Percentiles rank a stretch among this genome's conserved stretches.
Evolutionary conservation across 2,797 vertebrate genomes (phyloP).

Genomic region (Oreochromis mossambicus): DNA sequence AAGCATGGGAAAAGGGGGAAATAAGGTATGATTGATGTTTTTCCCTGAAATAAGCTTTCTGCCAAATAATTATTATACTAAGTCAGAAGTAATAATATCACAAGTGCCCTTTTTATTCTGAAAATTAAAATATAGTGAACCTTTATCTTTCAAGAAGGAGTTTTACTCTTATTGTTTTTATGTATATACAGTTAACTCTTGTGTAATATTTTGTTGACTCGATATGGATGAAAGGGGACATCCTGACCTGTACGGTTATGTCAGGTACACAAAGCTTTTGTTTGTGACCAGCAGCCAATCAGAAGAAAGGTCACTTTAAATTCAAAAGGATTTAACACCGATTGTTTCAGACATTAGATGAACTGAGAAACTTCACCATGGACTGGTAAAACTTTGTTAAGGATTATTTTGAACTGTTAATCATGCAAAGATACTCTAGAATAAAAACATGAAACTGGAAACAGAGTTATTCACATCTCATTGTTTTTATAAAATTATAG

Average conservation of each 20-base stretch:
- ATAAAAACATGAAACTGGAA: background rate
- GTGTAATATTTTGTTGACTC: background rate
- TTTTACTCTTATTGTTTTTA: no score
- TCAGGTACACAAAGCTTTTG: background rate
- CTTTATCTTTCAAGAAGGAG: background rate
- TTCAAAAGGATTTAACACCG: background rate
- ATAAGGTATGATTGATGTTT: background rate
- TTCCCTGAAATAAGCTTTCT: no score
- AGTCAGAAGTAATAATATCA: no score
- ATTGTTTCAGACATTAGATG: background rate
- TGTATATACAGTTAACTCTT: background rate
- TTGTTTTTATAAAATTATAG: background rate
- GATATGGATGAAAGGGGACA: background rate
- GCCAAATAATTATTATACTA: no score
- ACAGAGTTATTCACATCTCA: background rate
- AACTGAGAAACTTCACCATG: background rate
- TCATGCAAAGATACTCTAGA: background rate
- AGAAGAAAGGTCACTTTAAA: background rate
- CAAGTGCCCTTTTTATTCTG: no score
- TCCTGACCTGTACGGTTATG: background rate
- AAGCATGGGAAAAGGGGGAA: background rate
- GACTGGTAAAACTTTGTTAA: background rate
- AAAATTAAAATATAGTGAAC: no score
- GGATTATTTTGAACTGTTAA: background rate
- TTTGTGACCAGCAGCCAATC: background rate